A percentile compares a stretch with the other conserved stretches of the same genome.
Conservation (phyloP, 2,113 vertebrate genomes). For the Brachirus orientalis region DNA sequence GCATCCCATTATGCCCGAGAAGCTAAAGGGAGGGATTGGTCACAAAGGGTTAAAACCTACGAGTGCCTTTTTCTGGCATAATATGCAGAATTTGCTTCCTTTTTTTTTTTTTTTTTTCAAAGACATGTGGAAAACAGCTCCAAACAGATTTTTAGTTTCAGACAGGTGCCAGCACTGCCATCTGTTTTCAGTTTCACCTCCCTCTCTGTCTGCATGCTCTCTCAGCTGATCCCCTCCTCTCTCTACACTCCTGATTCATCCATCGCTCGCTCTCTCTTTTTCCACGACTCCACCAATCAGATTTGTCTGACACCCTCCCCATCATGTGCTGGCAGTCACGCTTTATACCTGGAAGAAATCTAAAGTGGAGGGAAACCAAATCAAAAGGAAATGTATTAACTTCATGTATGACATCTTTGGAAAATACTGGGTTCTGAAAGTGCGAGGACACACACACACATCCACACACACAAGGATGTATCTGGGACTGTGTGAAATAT, state of each 20-base stretch:
- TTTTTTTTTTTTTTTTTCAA: conserved; percentile 69
- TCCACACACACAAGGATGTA: background rate
- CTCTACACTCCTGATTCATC: conserved; percentile 45
- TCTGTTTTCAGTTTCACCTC: conserved; percentile 85
- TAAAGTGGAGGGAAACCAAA: conserved; percentile 33
- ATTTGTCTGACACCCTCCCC: conserved; percentile 26
- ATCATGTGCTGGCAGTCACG: conserved; percentile 34
- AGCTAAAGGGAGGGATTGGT: conserved; percentile 58
- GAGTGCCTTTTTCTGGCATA: conserved; percentile 78
- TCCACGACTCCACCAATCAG: conserved; percentile 59
- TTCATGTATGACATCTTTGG: conserved; percentile 20
- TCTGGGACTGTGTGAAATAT: too few species aligned
- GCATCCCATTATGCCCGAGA: conserved; percentile 68
- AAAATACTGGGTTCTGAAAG: conserved; percentile 29
- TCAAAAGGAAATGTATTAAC: conserved; percentile 37
- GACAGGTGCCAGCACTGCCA: conserved; percentile 85
- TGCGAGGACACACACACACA: background rate
- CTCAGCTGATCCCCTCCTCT: conserved; percentile 51
- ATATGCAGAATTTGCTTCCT: conserved; percentile 57
- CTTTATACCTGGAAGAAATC: conserved; percentile 60
- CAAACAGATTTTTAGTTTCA: conserved; percentile 83
- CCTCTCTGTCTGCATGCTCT: conserved; percentile 64
- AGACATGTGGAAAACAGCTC: conserved; percentile 85
- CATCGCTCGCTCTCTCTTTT: conserved; percentile 15
- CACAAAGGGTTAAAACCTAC: conserved; percentile 82